Evolutionary conservation across 2,113 vertebrate species (phyloP).

Genomic region (Anser cygnoides): DNA sequence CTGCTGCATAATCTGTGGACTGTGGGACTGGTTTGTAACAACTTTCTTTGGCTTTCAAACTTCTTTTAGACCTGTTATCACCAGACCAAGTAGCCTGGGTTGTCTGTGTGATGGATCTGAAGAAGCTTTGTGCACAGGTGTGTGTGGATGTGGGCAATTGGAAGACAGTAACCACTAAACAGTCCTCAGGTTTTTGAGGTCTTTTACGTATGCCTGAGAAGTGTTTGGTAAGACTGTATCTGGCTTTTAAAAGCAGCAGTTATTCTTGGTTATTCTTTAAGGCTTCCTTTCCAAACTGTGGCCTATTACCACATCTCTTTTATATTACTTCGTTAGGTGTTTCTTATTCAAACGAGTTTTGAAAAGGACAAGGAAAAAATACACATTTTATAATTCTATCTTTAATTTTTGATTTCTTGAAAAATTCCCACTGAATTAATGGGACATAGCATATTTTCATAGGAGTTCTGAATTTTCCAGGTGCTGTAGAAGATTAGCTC

Average conservation of each 20-base stretch:
- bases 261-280: background rate
- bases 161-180: background rate
- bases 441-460: background rate
- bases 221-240: background rate
- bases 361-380: background rate
- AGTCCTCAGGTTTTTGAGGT: background rate
- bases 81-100: fast-evolving
- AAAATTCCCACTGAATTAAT: background rate
- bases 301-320: background rate
- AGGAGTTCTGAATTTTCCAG: background rate
- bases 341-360: background rate
- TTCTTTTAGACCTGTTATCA: background rate
- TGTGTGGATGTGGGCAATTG: background rate
- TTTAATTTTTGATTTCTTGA: background rate
- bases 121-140: background rate
- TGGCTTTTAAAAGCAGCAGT: background rate
- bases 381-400: background rate
- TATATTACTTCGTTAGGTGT: background rate
- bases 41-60: background rate
- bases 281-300: background rate
- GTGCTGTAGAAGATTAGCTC: background rate
- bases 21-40: background rate
- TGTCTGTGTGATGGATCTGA: background rate
- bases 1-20: background rate
- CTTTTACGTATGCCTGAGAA: background rate